Base-by-base conservation (phyloP, 1,140 invertebrate species). In the Drosophila yakuba region DNA sequence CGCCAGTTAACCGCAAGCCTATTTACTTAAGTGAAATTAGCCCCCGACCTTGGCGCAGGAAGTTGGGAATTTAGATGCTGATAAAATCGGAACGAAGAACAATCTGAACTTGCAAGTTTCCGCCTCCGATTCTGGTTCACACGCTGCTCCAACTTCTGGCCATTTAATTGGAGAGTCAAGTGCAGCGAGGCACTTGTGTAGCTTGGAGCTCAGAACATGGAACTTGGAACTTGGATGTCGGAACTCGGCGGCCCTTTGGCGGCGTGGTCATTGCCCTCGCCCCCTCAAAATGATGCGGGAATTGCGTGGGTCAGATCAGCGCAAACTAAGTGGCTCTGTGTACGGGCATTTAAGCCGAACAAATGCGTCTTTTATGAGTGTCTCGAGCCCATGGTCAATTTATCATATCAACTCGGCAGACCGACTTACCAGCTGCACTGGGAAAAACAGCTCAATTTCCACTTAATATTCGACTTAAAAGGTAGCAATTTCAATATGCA, bases 81-180 rank as follows among this genome's bases (percentile, higher is more conserved):
- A 86, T 86, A 86, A 88, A 73, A 86, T 86, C 83, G 69, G 48
- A 61, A 20, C 20, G 20, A 76, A 44, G 50, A 75, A 28, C 57
- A 32, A 32, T 71, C 14, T 7, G 15, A 11, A 51, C 52, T 58
- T 25, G 54, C n/a, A 38, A 56, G 57, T 52, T 67, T 76, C 74
- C 60, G 73, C 51, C 54, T 66, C 61, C 52, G 15, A 51, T 54
- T 52, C 61, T 61, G 67, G 62, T 83, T 86, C 82, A 79, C 82
- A 86, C 83, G 82, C 60, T 77, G 45, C 74, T 76, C 48, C 39
- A 25, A 15, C 45, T 59, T 67, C 72, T 75, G 47, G 51, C 74
- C 67, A 81, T 86, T 85, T 82, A 85, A 85, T 86, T 88, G 82
- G 84, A 68, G 74, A 88, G 82, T 75, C 79, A 88, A 86, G 83